Evolutionary conservation across 2,113 vertebrate genomes (phyloP).

Genomic region (Gymnocephalus cernua): DNA sequence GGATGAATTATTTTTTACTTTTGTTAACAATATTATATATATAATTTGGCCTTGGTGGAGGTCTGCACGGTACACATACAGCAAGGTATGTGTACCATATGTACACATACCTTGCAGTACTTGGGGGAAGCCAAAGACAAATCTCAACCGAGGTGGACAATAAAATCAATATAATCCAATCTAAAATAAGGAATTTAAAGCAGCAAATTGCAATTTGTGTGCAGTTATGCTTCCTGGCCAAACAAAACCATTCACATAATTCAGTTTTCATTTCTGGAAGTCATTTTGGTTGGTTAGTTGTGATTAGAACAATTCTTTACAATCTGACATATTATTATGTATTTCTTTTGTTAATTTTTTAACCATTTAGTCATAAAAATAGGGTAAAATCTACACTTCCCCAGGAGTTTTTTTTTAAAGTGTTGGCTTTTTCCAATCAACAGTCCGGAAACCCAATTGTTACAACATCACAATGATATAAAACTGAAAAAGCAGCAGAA

Average conservation of each 20-base stretch:
- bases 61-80: too few species aligned
- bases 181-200: background rate
- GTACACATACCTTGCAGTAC: background rate
- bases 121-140: background rate
- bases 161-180: background rate
- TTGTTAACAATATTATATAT: too few species aligned
- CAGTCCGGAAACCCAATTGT: too few species aligned
- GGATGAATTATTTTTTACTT: too few species aligned
- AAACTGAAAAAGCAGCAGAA: background rate
- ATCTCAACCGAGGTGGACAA: background rate
- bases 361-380: background rate
- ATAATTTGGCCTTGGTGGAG: too few species aligned
- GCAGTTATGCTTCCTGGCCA: background rate
- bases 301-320: background rate
- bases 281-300: background rate
- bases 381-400: background rate
- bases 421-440: too few species aligned
- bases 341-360: background rate
- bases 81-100: background rate
- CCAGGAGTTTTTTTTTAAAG: background rate
- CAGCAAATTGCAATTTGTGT: background rate
- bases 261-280: background rate
- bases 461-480: background rate
- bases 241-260: background rate
- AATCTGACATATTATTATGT: background rate